Evolutionary conservation across 2,797 vertebrate species (phyloP), one percentile per base, ranked within the genome.

Genomic region (Argya squamiceps): DNA sequence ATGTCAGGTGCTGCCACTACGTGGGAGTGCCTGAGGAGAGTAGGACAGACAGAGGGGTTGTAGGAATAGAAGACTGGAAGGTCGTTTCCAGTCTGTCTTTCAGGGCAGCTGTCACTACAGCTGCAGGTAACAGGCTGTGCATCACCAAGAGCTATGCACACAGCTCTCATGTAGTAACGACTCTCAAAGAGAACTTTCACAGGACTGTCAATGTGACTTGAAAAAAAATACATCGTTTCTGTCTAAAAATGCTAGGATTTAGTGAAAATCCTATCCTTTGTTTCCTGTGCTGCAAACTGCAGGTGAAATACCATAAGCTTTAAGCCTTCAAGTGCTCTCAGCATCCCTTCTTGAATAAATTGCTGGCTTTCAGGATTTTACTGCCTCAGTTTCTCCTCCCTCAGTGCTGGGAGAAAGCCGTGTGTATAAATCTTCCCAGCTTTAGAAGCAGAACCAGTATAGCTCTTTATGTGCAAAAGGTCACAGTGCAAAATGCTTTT

Each of bases 321-420:
- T 80, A 73, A 77, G 83, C 59, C 59, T 88, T 93, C 18, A 36
- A 85, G 78, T 80, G 82, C 82, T 74, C 65, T 92, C 64, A 78
- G 86, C 71, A 78, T 84, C 49, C 64, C 39, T 83, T 83, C 60
- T 80, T 84, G 87, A 94, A 60, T 90, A 88, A 85, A 77, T 59
- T 89, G 53, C 68, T 63, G 69, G 60, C 50, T 91, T 92, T 91
- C 55, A 68, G 88, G 77, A 71, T 93, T 95, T 92, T 88, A 63
- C 44, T 90, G 93, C 89, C 93, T 92, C 86, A 79, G 88, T 95
- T 97, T 95, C 88, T 83, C 80, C 64, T 90, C 49, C 56, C 49
- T 84, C 55, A n/a, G 49, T 74, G 46, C 34, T 76, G 30, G 52
- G 64, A 89, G 84, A 68, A 88, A 96, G 82, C 21, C 3, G 0